phyloP scores from a whole-genome alignment of 2,797 vertebrate genomes.

The Cynopterus sphinx region DNA sequence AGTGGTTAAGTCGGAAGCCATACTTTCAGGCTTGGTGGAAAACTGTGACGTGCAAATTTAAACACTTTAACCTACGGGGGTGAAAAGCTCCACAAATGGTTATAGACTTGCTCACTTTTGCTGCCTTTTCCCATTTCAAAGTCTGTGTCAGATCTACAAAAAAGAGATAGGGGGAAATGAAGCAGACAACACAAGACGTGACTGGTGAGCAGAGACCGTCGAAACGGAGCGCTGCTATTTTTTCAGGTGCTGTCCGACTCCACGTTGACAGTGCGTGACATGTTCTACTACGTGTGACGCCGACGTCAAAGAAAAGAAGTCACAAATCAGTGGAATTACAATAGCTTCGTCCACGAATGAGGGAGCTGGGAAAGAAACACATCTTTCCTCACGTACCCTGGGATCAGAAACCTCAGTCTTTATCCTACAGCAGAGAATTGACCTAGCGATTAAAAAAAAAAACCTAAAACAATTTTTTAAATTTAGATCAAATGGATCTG shows the following conservation, averaged over 20 bases:
- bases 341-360: not conserved
- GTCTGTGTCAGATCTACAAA: not conserved
- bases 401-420: not conserved
- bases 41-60: not conserved
- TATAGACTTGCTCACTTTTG: not conserved
- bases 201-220: not conserved
- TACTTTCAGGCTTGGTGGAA: not conserved
- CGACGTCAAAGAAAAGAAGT: not conserved
- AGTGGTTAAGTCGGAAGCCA: not conserved
- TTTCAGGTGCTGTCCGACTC: not conserved
- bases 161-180: not conserved
- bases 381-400: not conserved
- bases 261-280: rapidly evolving
- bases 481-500: not conserved
- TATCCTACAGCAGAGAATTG: conserved; percentile 7
- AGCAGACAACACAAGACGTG: not conserved
- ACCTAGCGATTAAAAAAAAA: too few relatives aligned
- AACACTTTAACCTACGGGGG: not conserved
- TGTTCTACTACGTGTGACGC: not conserved
- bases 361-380: not conserved
- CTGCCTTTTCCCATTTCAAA: not conserved
- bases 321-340: not conserved
- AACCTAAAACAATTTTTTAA: not conserved
- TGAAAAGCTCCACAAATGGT: not conserved
- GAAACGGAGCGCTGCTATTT: too few relatives aligned